These are phyloP conservation scores for Avahi laniger DNA, from an alignment of 2,797 vertebrate species.

Conservation along the genomic window DNA sequence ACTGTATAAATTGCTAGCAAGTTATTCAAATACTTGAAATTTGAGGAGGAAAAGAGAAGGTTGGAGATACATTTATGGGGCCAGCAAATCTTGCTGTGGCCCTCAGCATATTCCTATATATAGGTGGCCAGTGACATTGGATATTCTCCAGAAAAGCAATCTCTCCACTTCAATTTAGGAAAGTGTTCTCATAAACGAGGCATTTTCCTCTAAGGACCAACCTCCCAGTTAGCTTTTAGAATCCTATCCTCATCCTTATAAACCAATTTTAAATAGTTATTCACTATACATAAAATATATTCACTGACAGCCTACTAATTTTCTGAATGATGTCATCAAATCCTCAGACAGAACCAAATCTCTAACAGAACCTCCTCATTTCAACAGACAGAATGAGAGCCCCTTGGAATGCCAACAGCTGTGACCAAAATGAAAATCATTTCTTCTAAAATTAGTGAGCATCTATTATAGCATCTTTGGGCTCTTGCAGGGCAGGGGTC, in stretches of 20 bases:
- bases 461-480: background rate
- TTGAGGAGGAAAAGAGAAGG: background rate
- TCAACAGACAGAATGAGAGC: constrained; percentile 9
- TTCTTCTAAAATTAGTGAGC: constrained; percentile 63
- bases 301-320: background rate
- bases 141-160: background rate
- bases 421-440: constrained; percentile 41
- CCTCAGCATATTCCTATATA: background rate
- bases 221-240: background rate
- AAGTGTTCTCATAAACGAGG: background rate
- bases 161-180: background rate
- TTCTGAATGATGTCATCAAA: constrained; percentile 61
- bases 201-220: constrained; percentile 30
- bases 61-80: background rate
- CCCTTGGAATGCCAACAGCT: constrained; percentile 68
- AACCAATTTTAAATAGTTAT: constrained; percentile 26
- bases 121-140: background rate
- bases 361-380: background rate
- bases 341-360: background rate
- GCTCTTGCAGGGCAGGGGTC: background rate
- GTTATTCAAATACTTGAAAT: background rate
- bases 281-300: constrained; percentile 10
- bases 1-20: background rate
- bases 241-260: background rate
- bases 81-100: background rate